Base-by-base conservation (phyloP, 2,888 invertebrate genomes). In the Gari tellinella region DNA sequence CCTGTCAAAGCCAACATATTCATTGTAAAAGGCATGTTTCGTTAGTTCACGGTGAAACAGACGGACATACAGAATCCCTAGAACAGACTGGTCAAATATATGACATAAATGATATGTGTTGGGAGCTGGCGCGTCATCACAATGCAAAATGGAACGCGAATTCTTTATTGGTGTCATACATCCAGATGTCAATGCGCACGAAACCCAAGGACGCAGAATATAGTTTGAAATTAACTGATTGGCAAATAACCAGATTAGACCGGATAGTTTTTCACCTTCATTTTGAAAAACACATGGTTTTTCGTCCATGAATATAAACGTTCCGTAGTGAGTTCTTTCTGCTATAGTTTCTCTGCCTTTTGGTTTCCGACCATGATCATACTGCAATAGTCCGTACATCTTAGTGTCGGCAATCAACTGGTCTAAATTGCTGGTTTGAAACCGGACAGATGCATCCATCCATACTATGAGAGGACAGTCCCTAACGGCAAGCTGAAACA, bases 371-470 rank as follows among this genome's bases (percentile, higher is more conserved):
- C 56, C 70, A 17, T 58, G 14, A n/a, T 73, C 73, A n/a, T n/a
- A n/a, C 10, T 7, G 4, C 31, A 31, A 7, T 4, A 31, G 31
- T n/a, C 78, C 78, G 4, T 67, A 41, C 2, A 55, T 57, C 10
- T 43, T 65, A 0, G 63, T 66, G 8, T 26, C 21, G 23, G 69
- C 43, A 41, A 66, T 62, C 15, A 55, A 43, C n/a, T 19, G 23
- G 37, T 66, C 60, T 14, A 78, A 52, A 52, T 78, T 46, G 0
- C 40, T 53, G 0, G 69, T 70, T 15, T 48, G 48, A 38, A 78
- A 78, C 19, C 78, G 40, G 15, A 78, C 63, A 1, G 66, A 66
- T 1, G 78, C 66, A 53, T 78, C 78, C 73, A 78, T 78, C 78
- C 78, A 78, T 10, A 73, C 41, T 19, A 78, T 70, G 66, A 78